Percentiles rank a stretch among this genome's conserved stretches.
Evolutionary conservation across 2,888 invertebrate genomes (phyloP).

Genomic region (Homarus gammarus): DNA sequence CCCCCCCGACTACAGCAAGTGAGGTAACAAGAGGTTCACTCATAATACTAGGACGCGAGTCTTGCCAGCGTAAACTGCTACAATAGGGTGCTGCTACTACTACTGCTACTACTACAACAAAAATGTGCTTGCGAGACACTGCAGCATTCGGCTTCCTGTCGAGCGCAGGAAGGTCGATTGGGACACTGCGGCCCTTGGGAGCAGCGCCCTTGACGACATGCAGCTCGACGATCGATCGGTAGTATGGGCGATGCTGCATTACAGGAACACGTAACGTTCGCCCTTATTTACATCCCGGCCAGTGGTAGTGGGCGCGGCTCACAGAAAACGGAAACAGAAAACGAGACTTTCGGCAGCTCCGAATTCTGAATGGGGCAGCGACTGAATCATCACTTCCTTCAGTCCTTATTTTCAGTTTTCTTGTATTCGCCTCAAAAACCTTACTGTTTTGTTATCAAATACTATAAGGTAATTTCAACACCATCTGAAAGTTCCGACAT

Average conservation of each 20-base stretch:
- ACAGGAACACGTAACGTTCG: conserved; percentile 24
- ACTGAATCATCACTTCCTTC: not conserved
- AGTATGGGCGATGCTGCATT: conserved; percentile 62
- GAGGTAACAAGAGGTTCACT: too few species aligned
- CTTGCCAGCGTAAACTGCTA: not conserved
- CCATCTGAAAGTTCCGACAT: conserved; percentile 28
- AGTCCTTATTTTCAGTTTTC: not conserved
- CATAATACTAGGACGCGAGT: too few species aligned
- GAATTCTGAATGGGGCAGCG: conserved; percentile 37
- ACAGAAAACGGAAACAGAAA: conserved; percentile 4
- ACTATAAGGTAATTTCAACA: not conserved
- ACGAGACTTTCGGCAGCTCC: conserved; percentile 29
- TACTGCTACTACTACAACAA: not conserved
- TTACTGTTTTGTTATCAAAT: not conserved
- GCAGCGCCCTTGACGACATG: conserved; percentile 54
- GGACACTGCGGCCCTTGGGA: conserved; percentile 39
- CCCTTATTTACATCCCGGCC: conserved; percentile 46
- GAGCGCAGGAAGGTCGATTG: conserved; percentile 43
- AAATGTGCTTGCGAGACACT: not conserved
- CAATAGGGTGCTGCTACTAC: not conserved
- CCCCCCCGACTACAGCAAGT: too few species aligned
- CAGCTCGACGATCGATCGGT: conserved; percentile 54
- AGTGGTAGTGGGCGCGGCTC: conserved; percentile 54
- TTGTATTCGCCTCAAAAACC: not conserved
- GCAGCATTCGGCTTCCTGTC: conserved; percentile 14